Evolutionary conservation across 2,797 vertebrate species (phyloP).

Genomic region (Artibeus jamaicensis): DNA sequence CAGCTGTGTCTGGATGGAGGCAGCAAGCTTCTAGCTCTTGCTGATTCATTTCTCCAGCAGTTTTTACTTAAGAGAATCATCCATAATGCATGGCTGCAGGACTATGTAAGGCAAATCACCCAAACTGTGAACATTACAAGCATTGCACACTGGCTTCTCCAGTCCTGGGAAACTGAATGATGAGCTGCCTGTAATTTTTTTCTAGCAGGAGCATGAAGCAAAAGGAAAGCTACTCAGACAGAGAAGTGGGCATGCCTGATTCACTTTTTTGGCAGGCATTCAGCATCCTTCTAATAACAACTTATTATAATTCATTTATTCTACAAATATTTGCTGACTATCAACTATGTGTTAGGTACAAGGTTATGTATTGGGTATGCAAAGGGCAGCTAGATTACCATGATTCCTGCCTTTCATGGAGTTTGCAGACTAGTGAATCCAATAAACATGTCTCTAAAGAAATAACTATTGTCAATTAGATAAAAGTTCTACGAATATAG

Average conservation of each 20-base stretch:
- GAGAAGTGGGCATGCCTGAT: background rate
- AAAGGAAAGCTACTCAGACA: constrained; percentile 34
- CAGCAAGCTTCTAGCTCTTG: constrained; percentile 8
- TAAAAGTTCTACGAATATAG: background rate
- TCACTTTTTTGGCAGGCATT: background rate
- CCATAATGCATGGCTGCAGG: constrained; percentile 49
- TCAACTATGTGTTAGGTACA: background rate
- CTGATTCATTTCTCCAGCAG: constrained; percentile 36
- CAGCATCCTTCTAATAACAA: background rate
- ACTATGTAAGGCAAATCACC: constrained; percentile 32
- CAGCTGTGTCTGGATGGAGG: constrained; percentile 20
- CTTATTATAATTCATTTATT: constrained; percentile 2
- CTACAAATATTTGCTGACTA: background rate
- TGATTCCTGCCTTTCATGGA: background rate
- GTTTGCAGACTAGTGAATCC: background rate
- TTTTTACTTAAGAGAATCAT: constrained; percentile 62
- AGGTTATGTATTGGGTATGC: background rate
- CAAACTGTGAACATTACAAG: constrained; percentile 31
- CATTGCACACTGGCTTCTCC: constrained; percentile 23
- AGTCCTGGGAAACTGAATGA: constrained; percentile 32
- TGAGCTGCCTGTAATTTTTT: constrained; percentile 53
- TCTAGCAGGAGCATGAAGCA: background rate
- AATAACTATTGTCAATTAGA: background rate
- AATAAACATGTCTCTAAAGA: background rate
- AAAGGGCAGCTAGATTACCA: background rate